These are phyloP conservation scores for Chrysochloris asiatica DNA, from an alignment of 2,113 vertebrate species.

Conservation along the genomic window DNA sequence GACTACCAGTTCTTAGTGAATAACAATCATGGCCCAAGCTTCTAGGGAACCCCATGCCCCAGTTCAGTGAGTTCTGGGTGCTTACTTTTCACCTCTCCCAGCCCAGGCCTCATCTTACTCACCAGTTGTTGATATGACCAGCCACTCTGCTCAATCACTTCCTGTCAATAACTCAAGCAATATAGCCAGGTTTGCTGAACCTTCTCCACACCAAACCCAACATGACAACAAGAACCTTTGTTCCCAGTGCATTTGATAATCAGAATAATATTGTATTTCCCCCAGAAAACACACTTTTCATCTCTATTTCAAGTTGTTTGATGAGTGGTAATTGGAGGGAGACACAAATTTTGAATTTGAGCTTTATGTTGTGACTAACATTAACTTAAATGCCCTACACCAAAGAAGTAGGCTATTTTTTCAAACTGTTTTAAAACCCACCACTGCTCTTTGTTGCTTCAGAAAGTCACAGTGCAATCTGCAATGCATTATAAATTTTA, in stretches of 20 bases:
- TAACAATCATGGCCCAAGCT: background rate
- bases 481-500: slow-evolving; percentile 61
- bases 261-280: slow-evolving; percentile 42
- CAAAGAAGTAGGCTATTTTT: slow-evolving; percentile 57
- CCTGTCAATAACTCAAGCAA: background rate
- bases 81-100: background rate
- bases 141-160: background rate
- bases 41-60: no score
- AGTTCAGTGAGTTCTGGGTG: background rate
- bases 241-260: slow-evolving; percentile 44
- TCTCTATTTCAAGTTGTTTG: slow-evolving; percentile 62
- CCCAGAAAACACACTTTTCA: slow-evolving; percentile 42
- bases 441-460: slow-evolving; percentile 41
- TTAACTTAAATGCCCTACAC: slow-evolving; percentile 72
- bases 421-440: slow-evolving; percentile 1
- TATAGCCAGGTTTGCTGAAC: background rate
- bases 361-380: slow-evolving; percentile 69
- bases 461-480: slow-evolving; percentile 54
- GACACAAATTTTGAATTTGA: slow-evolving; percentile 71
- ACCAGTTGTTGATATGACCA: background rate
- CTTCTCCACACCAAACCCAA: slow-evolving; percentile 9
- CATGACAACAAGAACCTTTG: slow-evolving; percentile 48
- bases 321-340: slow-evolving; percentile 58
- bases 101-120: background rate
- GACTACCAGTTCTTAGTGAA: background rate